Conservation (phyloP, 2,113 vertebrate species). For the Polyodon spathula region DNA sequence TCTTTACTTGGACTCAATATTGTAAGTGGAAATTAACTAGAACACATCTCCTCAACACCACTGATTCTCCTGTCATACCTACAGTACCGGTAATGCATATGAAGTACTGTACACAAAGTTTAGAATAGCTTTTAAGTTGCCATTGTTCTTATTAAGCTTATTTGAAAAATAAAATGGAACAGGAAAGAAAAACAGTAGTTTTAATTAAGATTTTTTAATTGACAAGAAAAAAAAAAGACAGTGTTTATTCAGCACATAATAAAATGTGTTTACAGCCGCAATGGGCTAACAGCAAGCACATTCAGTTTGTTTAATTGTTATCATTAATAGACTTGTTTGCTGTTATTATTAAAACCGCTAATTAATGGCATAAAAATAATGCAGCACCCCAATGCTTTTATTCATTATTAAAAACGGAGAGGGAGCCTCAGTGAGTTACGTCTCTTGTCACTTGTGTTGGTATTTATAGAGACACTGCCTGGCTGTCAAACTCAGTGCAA, state of each 20-base stretch:
- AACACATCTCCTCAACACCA: too few relatives aligned
- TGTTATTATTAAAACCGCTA: not conserved
- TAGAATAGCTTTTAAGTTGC: not conserved
- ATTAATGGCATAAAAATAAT: not conserved
- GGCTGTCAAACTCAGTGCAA: too few relatives aligned
- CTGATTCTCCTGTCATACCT: too few relatives aligned
- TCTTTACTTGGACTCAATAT: too few relatives aligned
- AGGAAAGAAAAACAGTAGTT: too few relatives aligned
- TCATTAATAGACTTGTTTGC: not conserved
- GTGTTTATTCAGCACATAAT: not conserved
- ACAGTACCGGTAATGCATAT: too few relatives aligned
- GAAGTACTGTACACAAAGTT: not conserved
- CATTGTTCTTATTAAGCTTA: too few relatives aligned
- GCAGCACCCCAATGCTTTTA: constrained; percentile 1
- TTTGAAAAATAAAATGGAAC: too few relatives aligned
- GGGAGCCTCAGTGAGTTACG: not conserved
- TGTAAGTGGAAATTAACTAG: too few relatives aligned
- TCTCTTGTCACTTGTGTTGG: not conserved
- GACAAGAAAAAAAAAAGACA: not conserved
- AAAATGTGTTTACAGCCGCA: not conserved
- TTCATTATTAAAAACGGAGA: not conserved
- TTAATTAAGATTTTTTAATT: constrained; percentile 4
- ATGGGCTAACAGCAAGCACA: not conserved
- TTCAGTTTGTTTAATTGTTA: constrained; percentile 3
- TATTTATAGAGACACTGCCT: too few relatives aligned